Evolutionary conservation across 2,797 vertebrate species (phyloP), one percentile per base, ranked within the genome.

Genomic region (Epinephelus awoara): DNA sequence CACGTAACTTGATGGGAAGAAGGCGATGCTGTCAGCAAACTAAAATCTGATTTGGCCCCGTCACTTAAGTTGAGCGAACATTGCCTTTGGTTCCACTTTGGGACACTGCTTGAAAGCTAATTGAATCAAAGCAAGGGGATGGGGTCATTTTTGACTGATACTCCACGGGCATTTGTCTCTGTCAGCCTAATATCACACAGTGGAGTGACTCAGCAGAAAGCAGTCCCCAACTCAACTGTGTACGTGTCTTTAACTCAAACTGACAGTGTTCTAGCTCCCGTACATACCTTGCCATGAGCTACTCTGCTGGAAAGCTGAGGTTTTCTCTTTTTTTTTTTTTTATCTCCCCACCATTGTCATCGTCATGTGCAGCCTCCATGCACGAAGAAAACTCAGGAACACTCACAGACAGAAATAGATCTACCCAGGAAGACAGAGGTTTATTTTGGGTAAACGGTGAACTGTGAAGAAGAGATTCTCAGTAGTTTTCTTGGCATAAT

Each of bases 191-290:
- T 92, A 90, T 93, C 49, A 90, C 83, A 79, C 85, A 75, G 84
- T 79, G 83, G 84, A 88, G 90, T 94, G 91, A 94, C 87, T 95
- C 91, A 89, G 92, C 91, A 86, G 85, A 90, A 79, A 81, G 72
- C 75, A 75, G 75, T 83, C 86, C 74, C 75, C 61, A 46, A 65
- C 56, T 67, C 50, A 51, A 72, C 82, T 70, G 68, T 71, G 79
- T 84, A 46, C 61, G 58, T 34, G 42, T 64, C 67, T 88, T 88
- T 90, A 92, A 94, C 85, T 91, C 77, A 71, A 84, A 83, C 84
- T 91, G 90, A 93, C 93, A 92, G 91, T 61, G 90, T 88, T 82
- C 86, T 62, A 72, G 82, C 76, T 83, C 66, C n/a, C 5, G 57
- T 67, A 64, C 79, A 58, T 85, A 92, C 92, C 88, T 92, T 89